phyloP scores from a whole-genome alignment of 2,113 vertebrate species.

The Chroicocephalus ridibundus region DNA sequence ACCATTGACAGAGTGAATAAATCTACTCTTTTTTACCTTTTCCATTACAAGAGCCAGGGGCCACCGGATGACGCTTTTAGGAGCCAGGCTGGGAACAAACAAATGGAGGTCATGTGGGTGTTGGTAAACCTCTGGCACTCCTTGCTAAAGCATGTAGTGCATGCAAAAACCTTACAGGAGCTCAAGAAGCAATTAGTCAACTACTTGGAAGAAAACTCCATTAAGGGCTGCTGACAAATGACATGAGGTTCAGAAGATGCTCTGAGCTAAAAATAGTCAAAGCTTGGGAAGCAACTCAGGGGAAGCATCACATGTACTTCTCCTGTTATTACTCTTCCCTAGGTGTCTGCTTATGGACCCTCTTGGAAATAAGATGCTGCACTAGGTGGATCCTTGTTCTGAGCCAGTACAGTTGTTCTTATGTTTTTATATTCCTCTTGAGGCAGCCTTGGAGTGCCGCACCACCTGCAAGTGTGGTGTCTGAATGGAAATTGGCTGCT shows the following conservation, averaged over 20 bases:
- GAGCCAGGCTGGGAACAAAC: background rate
- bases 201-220: background rate
- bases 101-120: background rate
- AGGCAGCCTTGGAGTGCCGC: background rate
- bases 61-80: background rate
- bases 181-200: background rate
- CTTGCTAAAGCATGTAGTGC: background rate
- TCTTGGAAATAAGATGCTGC: background rate
- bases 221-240: background rate
- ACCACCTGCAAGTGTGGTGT: background rate
- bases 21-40: background rate
- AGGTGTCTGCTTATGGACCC: background rate
- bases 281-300: background rate
- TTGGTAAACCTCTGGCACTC: background rate
- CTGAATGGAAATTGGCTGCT: background rate
- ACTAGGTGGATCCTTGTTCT: background rate
- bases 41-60: background rate
- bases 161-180: background rate
- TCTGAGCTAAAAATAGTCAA: background rate
- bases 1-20: background rate
- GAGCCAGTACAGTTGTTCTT: background rate
- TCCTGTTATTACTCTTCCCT: background rate
- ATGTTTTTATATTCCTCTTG: background rate
- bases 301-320: background rate
- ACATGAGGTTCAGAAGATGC: background rate